These are phyloP conservation scores for Notodonta dromedarius DNA, from an alignment of 2,888 invertebrate species.

Conservation along the genomic window DNA sequence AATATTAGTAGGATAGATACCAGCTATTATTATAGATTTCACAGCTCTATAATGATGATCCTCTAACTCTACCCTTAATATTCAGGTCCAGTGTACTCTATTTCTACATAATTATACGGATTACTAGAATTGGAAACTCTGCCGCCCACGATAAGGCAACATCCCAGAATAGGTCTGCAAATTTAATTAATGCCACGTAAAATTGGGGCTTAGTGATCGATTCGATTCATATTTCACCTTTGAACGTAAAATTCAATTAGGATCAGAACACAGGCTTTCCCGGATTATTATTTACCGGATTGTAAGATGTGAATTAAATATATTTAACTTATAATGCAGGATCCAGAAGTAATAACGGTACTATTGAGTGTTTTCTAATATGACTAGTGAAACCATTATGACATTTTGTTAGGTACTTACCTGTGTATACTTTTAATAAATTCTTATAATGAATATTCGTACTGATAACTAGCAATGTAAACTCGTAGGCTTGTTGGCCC, in stretches of 20 bases:
- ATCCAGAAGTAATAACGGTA: constrained; percentile 45
- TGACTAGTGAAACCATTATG: constrained; percentile 35
- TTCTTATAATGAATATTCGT: too few relatives aligned
- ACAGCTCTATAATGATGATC: too few relatives aligned
- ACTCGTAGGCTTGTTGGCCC: too few relatives aligned
- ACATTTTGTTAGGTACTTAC: too few relatives aligned
- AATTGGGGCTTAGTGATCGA: constrained; percentile 29
- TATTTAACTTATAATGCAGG: constrained; percentile 42
- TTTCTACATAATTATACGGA: background rate
- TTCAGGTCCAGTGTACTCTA: too few relatives aligned
- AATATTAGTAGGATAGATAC: too few relatives aligned
- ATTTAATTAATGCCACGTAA: constrained; percentile 33
- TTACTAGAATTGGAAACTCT: background rate
- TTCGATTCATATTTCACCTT: constrained; percentile 29
- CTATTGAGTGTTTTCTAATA: constrained; percentile 48
- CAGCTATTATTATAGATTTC: too few relatives aligned
- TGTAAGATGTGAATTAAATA: constrained; percentile 34
- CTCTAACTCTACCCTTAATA: too few relatives aligned
- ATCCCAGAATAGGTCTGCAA: constrained; percentile 29
- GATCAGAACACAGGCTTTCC: constrained; percentile 14
- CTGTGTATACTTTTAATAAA: too few relatives aligned
- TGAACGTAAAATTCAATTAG: constrained; percentile 24
- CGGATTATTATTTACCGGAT: constrained; percentile 13
- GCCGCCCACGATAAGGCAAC: background rate
- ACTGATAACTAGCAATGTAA: too few relatives aligned